A percentile compares a stretch with the other conserved stretches of the same genome.
These are phyloP conservation scores for Aethina tumida DNA, from an alignment of 1,140 invertebrate species.

Conservation along the genomic window DNA sequence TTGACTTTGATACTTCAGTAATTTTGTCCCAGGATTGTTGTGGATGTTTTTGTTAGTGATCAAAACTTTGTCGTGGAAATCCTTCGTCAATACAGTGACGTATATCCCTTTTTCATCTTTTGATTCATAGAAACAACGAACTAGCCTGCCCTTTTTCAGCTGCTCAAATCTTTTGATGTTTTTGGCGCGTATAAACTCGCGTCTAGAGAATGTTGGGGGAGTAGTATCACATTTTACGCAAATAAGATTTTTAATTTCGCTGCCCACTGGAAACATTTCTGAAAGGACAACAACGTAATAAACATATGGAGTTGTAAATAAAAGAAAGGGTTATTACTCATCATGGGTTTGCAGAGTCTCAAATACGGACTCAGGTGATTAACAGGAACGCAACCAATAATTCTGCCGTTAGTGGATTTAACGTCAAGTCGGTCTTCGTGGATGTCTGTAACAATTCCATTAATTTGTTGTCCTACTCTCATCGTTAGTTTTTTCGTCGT, in stretches of 20 bases:
- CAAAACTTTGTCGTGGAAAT: conserved; percentile 12
- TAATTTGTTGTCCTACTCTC: conserved; percentile 31
- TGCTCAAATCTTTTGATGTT: conserved; percentile 12
- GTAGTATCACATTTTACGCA: conserved; percentile 20
- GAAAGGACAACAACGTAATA: conserved; percentile 6
- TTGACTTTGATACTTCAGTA: conserved; percentile 14
- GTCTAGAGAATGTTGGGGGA: conserved; percentile 14
- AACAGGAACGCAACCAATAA: conserved; percentile 33
- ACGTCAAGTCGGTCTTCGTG: conserved; percentile 34
- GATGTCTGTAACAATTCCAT: conserved; percentile 27
- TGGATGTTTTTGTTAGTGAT: conserved; percentile 7
- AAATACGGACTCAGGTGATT: conserved; percentile 27
- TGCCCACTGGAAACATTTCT: conserved; percentile 21
- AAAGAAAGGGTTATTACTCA: conserved; percentile 8
- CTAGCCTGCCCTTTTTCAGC: conserved; percentile 11
- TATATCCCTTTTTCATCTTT: conserved; percentile 14
- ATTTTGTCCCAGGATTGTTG: conserved; percentile 5
- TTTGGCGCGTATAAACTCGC: conserved; percentile 14
- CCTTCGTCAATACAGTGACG: conserved; percentile 15
- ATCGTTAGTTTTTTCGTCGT: conserved; percentile 4
- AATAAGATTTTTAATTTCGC: conserved; percentile 32
- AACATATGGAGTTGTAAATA: neutral
- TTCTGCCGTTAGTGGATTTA: conserved; percentile 24
- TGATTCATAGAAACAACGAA: conserved; percentile 22
- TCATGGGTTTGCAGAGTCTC: conserved; percentile 8